phyloP scores from a whole-genome alignment of 1,140 invertebrate species.

The Diprion similis region DNA sequence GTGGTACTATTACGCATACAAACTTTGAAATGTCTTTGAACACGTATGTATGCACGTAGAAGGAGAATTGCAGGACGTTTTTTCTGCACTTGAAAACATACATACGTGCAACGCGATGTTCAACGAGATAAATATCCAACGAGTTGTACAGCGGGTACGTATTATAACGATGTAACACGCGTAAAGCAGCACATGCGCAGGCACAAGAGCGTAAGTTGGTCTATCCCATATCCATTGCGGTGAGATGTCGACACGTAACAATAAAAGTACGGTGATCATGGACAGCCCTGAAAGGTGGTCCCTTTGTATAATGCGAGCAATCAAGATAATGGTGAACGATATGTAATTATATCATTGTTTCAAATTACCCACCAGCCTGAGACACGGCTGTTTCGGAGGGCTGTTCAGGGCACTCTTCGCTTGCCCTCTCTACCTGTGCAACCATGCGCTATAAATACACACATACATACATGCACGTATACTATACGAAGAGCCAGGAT shows the following conservation, averaged over 20 bases:
- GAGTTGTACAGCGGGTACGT: conserved; percentile 21
- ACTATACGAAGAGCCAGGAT: not conserved
- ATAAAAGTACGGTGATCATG: conserved; percentile 8
- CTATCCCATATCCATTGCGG: conserved; percentile 24
- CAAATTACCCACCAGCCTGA: conserved; percentile 44
- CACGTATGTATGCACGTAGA: too few relatives aligned
- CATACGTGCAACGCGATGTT: too few relatives aligned
- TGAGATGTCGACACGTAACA: conserved; percentile 15
- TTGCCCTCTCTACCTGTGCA: not conserved
- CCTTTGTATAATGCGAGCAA: conserved; percentile 47
- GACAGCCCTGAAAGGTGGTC: conserved; percentile 25
- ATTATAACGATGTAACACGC: conserved; percentile 18
- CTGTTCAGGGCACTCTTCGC: conserved; percentile 17
- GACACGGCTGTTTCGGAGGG: conserved; percentile 28
- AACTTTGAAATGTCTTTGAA: too few relatives aligned
- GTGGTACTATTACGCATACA: too few relatives aligned
- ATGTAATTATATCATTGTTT: conserved; percentile 61
- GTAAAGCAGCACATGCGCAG: not conserved
- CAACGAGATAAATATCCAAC: conserved; percentile 16
- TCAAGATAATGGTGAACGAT: conserved; percentile 50
- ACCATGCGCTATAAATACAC: not conserved
- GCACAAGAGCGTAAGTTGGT: not conserved
- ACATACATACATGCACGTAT: not conserved
- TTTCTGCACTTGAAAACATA: too few relatives aligned
- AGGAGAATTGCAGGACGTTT: too few relatives aligned